Base-by-base conservation (phyloP, 1,140 invertebrate genomes). In the Brachionus manjavacas region DNA sequence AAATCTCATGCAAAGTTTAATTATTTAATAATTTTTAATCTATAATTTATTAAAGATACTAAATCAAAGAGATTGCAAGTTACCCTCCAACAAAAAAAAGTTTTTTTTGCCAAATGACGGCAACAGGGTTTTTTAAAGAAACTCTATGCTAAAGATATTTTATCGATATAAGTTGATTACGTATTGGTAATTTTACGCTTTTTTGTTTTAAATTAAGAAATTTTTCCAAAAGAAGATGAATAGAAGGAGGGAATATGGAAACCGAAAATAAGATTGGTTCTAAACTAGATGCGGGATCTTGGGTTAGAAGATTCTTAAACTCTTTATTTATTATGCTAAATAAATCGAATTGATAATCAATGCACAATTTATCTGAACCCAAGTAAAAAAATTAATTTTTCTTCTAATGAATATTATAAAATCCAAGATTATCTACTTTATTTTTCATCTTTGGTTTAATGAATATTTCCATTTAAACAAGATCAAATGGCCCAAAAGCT, bases 321-420 rank as follows among this genome's bases (percentile, higher is more conserved):
- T 41, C 41, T 72, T 72, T 72, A 72, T 72, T 2, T 72, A 72
- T 72, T 72, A 72, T 72, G 68, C 39, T 72, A 72, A 72, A 68
- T 68, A 68, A 60, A 68, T 68, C 25, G 31, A 68, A 72, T 72
- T 43, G 68, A 72, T 72, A 72, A 72, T 72, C 68, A 72, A 72
- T 72, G 6, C 25, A 14, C 4, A 68, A 72, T 72, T 16, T 16
- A 72, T 72, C 20, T 68, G 31, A 41, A 16, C 39, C 68, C 1
- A 39, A 39, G n/a, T 41, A 20, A 16, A 41, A 72, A 35, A 35
- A 35, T 35, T 35, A 35, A 35, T 35, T 35, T 70, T 70, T n/a
- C n/a, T 28, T 66, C 7, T 70, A 70, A 70, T 12, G n/a, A 14
- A 70, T 70, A 70, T 31, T 35, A 35, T 31, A 31, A 41, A 41